Evolutionary conservation across 2,797 vertebrate genomes (phyloP).

Genomic region (Megalops cyprinoides): DNA sequence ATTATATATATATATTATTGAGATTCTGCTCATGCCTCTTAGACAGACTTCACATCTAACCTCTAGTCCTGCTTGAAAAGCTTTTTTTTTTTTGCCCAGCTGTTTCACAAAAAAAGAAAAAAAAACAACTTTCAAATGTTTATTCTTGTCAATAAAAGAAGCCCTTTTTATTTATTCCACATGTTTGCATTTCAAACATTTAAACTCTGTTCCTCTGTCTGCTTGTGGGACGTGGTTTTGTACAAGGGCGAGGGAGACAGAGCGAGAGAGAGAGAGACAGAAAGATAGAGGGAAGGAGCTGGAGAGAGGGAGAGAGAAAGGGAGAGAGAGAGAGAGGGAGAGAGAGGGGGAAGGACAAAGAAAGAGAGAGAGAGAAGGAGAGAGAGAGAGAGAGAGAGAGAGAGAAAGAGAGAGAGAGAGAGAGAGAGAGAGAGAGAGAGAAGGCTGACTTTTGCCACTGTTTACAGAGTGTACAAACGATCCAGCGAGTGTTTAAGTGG

Average conservation of each 20-base stretch:
- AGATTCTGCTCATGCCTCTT: slow-evolving; percentile 58
- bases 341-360: slow-evolving; percentile 33
- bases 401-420: slow-evolving; percentile 15
- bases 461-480: slow-evolving; percentile 46
- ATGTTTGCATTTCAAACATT: slow-evolving; percentile 19
- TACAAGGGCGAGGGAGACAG: not conserved
- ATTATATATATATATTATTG: slow-evolving; percentile 45
- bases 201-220: slow-evolving; percentile 4
- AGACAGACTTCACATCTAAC: slow-evolving; percentile 50
- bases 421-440: slow-evolving; percentile 40
- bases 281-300: too few species aligned
- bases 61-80: slow-evolving; percentile 50
- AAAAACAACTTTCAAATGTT: slow-evolving; percentile 35
- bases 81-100: slow-evolving; percentile 53
- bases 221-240: slow-evolving; percentile 14
- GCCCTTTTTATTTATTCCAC: slow-evolving; percentile 16
- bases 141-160: slow-evolving; percentile 32
- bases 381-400: slow-evolving; percentile 27
- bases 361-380: slow-evolving; percentile 37
- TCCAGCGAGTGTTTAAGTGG: slow-evolving; percentile 51
- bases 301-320: slow-evolving; percentile 32
- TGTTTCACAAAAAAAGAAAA: too few species aligned
- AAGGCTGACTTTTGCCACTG: slow-evolving; percentile 36
- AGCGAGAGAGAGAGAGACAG: slow-evolving; percentile 30
- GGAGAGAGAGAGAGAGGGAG: slow-evolving; percentile 39